A percentile compares a stretch with the other conserved stretches of the same genome.
Conservation (phyloP, 1,140 invertebrate species). For the Zaprionus ghesquierei region DNA sequence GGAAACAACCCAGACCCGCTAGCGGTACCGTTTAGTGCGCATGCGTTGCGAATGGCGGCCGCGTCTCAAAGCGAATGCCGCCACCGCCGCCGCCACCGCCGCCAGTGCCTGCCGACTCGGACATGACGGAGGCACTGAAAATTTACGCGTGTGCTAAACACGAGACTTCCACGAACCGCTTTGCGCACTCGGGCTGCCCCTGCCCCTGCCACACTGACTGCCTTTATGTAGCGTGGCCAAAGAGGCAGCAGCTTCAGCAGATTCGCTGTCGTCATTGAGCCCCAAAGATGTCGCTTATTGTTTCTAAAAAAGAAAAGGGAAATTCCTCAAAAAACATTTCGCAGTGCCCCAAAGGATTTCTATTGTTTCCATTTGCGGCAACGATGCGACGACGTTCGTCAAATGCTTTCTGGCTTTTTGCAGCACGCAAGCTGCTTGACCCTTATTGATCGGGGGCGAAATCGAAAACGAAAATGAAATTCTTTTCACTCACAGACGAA, state of each 20-base stretch:
- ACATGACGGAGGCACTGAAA: constrained; percentile 70
- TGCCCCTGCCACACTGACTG: neutral
- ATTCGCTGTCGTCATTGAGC: constrained; percentile 34
- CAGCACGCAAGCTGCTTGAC: neutral
- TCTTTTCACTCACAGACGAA: constrained; percentile 45
- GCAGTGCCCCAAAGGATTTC: constrained; percentile 67
- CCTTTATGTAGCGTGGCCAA: constrained; percentile 64
- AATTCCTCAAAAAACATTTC: constrained; percentile 67
- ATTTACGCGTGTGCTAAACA: constrained; percentile 83
- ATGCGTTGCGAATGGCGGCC: constrained; percentile 80
- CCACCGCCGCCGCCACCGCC: constrained; percentile 31
- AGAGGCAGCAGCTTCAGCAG: constrained; percentile 9
- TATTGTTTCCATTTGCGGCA: constrained; percentile 52
- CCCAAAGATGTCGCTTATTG: constrained; percentile 48
- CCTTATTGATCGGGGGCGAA: neutral
- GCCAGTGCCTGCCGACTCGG: constrained; percentile 1
- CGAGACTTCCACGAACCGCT: constrained; percentile 82
- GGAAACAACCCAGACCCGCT: constrained; percentile 57
- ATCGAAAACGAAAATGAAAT: constrained; percentile 56
- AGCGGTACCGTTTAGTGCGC: constrained; percentile 82
- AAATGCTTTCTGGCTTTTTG: constrained; percentile 33
- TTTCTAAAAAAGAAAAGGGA: constrained; percentile 69
- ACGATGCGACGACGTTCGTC: constrained; percentile 36
- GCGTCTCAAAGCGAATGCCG: constrained; percentile 77
- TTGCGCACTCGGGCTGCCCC: neutral